A percentile compares a stretch with the other conserved stretches of the same genome.
These are phyloP conservation scores for Allygus modestus DNA, from an alignment of 2,888 invertebrate species.

Conservation along the genomic window DNA sequence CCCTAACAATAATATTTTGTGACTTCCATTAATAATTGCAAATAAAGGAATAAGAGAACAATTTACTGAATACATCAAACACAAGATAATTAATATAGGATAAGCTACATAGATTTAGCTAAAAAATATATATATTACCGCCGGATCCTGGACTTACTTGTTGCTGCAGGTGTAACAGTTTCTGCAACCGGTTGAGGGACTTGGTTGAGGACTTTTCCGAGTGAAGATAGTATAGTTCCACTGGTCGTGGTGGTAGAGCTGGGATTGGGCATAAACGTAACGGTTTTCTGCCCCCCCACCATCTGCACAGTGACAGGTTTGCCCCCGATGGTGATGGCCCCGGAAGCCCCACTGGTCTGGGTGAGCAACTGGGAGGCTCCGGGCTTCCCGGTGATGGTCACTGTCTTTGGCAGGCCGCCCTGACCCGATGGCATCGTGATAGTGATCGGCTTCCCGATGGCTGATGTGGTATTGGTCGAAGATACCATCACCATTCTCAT, in stretches of 20 bases:
- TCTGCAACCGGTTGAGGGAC: conserved; percentile 13
- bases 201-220: conserved; percentile 61
- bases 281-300: conserved; percentile 80
- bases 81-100: too few relatives aligned
- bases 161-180: neutral
- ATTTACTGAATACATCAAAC: too few relatives aligned
- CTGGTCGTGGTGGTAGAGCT: conserved; percentile 25
- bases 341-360: conserved; percentile 16
- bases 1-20: too few relatives aligned
- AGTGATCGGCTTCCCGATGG: conserved; percentile 82
- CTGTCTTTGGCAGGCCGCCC: conserved; percentile 78
- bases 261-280: conserved; percentile 77
- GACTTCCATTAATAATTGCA: too few relatives aligned
- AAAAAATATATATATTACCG: too few relatives aligned
- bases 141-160: too few relatives aligned
- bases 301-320: conserved; percentile 86
- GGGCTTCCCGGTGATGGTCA: conserved; percentile 79
- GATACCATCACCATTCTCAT: conserved; percentile 78
- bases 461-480: conserved; percentile 77
- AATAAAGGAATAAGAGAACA: too few relatives aligned
- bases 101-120: too few relatives aligned
- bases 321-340: conserved; percentile 81
- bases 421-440: conserved; percentile 80
- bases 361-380: conserved; percentile 48
- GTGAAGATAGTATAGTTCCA: conserved; percentile 46